A percentile compares a stretch with the other conserved stretches of the same genome.
These are phyloP conservation scores for Euplexia lucipara DNA, from an alignment of 2,888 invertebrate species.

Conservation along the genomic window DNA sequence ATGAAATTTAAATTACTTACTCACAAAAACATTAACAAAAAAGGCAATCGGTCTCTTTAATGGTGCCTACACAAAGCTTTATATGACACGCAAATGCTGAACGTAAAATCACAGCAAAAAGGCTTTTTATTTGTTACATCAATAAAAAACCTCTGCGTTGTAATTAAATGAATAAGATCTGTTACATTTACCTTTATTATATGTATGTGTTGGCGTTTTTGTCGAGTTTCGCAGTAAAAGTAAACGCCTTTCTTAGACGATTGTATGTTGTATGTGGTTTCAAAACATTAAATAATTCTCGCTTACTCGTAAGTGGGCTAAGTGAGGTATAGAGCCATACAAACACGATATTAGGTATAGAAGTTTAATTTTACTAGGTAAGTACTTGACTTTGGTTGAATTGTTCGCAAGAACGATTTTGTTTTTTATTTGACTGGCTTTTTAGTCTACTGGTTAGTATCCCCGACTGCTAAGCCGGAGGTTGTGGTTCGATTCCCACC, in stretches of 20 bases:
- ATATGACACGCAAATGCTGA: constrained; percentile 41
- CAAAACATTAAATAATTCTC: constrained; percentile 40
- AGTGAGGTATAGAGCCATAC: constrained; percentile 9
- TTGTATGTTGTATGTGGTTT: constrained; percentile 23
- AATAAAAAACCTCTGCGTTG: constrained; percentile 33
- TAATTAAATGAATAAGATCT: constrained; percentile 42
- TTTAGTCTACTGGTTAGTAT: no score
- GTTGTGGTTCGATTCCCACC: no score
- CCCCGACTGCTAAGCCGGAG: no score
- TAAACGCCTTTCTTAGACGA: constrained; percentile 31
- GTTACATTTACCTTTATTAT: constrained; percentile 3
- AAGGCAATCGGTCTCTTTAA: constrained; percentile 27
- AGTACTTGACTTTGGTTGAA: constrained; percentile 20
- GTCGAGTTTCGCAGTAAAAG: constrained; percentile 33
- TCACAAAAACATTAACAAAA: constrained; percentile 38
- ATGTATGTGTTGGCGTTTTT: constrained; percentile 20
- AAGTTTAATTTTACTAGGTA: constrained; percentile 23
- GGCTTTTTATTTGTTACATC: constrained; percentile 30
- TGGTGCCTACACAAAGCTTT: constrained; percentile 34
- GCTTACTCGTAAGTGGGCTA: constrained; percentile 10
- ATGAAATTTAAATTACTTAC: constrained; percentile 25
- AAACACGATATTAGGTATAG: constrained; percentile 18
- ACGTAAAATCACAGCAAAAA: constrained; percentile 38
- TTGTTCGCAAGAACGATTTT: constrained; percentile 27
- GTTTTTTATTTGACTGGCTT: no score